These are phyloP conservation scores for Eurystomus glaucurus DNA, from an alignment of 2,797 vertebrate species.

Conservation along the genomic window DNA sequence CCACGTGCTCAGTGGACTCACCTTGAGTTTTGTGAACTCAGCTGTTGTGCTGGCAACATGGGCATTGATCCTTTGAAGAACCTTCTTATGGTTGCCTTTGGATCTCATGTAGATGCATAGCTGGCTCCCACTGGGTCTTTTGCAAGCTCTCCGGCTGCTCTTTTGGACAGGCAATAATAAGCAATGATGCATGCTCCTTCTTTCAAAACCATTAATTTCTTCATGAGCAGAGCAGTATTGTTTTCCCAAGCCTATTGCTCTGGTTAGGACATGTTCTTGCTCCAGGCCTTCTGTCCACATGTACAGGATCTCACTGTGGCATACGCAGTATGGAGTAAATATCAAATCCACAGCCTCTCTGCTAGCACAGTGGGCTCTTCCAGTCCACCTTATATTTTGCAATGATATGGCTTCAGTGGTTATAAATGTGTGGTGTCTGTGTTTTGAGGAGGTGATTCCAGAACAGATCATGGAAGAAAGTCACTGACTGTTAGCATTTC, in stretches of 20 bases:
- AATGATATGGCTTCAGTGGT: not conserved
- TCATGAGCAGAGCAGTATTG: not conserved
- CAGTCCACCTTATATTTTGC: not conserved
- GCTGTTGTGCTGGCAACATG: not conserved
- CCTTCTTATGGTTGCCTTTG: not conserved
- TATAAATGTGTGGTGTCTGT: not conserved
- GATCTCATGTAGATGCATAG: not conserved
- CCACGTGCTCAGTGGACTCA: not conserved
- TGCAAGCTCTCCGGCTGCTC: not conserved
- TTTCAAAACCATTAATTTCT: not conserved
- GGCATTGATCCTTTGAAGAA: not conserved
- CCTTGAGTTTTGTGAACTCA: not conserved
- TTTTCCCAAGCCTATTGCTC: not conserved
- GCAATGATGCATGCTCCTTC: not conserved
- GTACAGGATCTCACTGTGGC: not conserved
- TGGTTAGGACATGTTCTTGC: not conserved
- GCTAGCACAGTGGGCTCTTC: not conserved
- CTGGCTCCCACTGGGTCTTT: rapidly evolving
- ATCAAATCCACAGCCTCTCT: not conserved
- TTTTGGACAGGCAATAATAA: not conserved
- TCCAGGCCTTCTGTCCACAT: not conserved
- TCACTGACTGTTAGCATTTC: not conserved
- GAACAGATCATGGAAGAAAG: constrained; percentile 21
- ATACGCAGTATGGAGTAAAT: not conserved
- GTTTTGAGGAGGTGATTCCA: constrained; percentile 1